Evolutionary conservation across 2,888 invertebrate species (phyloP), one percentile per base, ranked within the genome.

Genomic region (Drosophila villosipedis): DNA sequence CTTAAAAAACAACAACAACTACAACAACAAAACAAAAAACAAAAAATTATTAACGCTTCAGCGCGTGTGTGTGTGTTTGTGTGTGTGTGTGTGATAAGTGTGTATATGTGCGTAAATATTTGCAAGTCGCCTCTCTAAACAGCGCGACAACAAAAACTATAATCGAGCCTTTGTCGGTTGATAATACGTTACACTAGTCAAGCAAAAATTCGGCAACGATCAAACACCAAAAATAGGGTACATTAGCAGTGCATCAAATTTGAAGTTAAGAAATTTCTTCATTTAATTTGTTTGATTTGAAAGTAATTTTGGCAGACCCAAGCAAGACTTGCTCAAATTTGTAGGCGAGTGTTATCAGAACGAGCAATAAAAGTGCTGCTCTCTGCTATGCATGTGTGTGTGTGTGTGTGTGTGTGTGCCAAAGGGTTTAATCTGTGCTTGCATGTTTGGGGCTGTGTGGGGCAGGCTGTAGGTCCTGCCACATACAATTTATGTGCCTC

Each of bases 401-500:
- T 50, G 37, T 50, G 55, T 66, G 22, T 19, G 25, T 50, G 72
- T 19, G 25, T 50, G 72, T 58, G 25, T 58, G 69, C 25, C 68
- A 80, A 86, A 84, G 80, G 85, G 83, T 80, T 82, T 72, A 53
- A 43, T 74, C 55, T 39, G 54, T 62, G 57, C 22, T 41, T 30
- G 68, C 50, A 43, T 73, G 55, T 53, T 47, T 70, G 52, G 59
- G 62, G 58, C 6, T 3, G 28, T 5, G 19, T 60, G 53, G 61
- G 41, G 41, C 55, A 10, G 63, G 64, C 39, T 60, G 67, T 33
- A 67, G 62, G 65, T 75, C 50, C 57, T 80, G 76, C 69, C 77
- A 70, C 84, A 77, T 79, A 70, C 89, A 89, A 84, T 89, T 84
- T 84, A 89, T 89, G 84, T 82, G 73, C 79, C 78, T 64, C 78